Evolutionary conservation across 1,140 invertebrate species (phyloP).

Genomic region (Cyclina sinensis): DNA sequence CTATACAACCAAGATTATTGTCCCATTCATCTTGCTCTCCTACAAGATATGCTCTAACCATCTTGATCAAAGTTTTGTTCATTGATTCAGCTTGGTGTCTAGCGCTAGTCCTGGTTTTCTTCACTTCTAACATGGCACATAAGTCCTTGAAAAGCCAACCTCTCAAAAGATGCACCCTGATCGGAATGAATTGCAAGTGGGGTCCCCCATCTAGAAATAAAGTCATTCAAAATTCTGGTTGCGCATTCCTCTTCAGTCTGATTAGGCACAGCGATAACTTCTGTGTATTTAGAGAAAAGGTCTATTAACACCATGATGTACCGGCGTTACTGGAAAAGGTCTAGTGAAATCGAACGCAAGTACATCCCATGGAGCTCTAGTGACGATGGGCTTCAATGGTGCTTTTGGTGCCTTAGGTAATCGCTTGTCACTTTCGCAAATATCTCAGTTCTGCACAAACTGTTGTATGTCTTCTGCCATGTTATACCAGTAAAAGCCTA

Average conservation of each 20-base stretch:
- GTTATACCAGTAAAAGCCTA: neutral
- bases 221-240: neutral
- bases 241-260: slow-evolving; percentile 8
- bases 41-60: slow-evolving; percentile 46
- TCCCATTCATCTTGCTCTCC: slow-evolving; percentile 55
- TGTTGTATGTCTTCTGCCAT: neutral
- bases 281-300: neutral
- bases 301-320: neutral
- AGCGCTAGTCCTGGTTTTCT: slow-evolving; percentile 21
- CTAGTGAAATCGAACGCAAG: neutral
- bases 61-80: slow-evolving; percentile 4
- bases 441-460: neutral
- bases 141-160: neutral
- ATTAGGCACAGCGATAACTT: neutral
- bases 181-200: neutral
- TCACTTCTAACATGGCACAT: slow-evolving; percentile 12
- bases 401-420: neutral
- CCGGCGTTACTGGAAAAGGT: slow-evolving; percentile 17
- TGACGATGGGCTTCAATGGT: neutral
- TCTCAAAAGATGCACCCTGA: slow-evolving; percentile 31
- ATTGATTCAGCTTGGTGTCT: slow-evolving; percentile 21
- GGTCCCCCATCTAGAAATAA: neutral
- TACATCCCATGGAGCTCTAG: slow-evolving; percentile 8
- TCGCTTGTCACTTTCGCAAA: slow-evolving; percentile 3
- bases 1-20: slow-evolving; percentile 33